Conservation (phyloP, 2,888 invertebrate genomes). For the Agrilus cyanescens region DNA sequence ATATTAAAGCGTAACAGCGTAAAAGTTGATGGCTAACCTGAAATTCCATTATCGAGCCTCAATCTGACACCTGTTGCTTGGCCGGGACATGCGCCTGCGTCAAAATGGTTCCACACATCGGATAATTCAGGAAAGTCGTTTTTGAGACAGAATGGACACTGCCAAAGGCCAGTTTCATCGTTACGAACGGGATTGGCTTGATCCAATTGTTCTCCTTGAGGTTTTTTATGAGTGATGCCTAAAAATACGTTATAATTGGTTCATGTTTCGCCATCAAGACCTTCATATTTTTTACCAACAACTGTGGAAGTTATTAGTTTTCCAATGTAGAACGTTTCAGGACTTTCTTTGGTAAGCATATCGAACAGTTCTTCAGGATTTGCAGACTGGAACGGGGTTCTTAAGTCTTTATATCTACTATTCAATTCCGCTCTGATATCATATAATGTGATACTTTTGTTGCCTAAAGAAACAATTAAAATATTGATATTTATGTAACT, state of each 20-base stretch:
- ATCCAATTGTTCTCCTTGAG: conserved; percentile 86
- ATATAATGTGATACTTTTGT: conserved; percentile 88
- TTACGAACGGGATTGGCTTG: conserved; percentile 92
- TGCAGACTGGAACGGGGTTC: conserved; percentile 65
- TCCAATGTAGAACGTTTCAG: conserved; percentile 82
- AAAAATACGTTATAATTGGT: conserved; percentile 16
- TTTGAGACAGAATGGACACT: conserved; percentile 93
- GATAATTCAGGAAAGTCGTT: conserved; percentile 93
- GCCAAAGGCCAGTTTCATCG: conserved; percentile 91
- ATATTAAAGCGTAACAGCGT: not conserved
- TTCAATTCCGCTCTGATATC: conserved; percentile 95
- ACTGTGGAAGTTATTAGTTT: conserved; percentile 78
- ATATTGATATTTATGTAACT: not conserved
- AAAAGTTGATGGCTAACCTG: conserved; percentile 39
- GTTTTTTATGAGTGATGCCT: conserved; percentile 77
- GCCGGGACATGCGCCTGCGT: conserved; percentile 90
- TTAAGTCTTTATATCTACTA: conserved; percentile 82
- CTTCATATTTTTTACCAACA: conserved; percentile 18
- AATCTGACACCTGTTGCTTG: conserved; percentile 87
- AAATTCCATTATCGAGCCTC: conserved; percentile 75
- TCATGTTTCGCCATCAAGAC: no score
- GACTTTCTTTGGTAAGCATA: conserved; percentile 91
- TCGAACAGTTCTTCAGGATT: conserved; percentile 85
- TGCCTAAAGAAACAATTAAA: conserved; percentile 34
- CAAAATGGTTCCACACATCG: conserved; percentile 98